Percentiles rank a stretch among this genome's conserved stretches.
Evolutionary conservation across 2,113 vertebrate species (phyloP).

Genomic region (Pyxicephalus adspersus): DNA sequence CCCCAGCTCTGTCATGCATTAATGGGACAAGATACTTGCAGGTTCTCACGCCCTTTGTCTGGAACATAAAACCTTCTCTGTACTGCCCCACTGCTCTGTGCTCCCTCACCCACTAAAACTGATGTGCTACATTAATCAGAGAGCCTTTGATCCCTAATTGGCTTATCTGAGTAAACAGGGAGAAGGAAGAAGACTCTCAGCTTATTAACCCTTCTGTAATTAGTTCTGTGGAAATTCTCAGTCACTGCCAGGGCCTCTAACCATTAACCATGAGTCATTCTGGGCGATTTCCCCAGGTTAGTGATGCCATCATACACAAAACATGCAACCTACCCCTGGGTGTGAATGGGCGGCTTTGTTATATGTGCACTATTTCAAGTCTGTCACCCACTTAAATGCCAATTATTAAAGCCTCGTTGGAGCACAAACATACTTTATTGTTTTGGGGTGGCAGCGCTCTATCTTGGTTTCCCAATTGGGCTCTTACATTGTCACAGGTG

Average conservation of each 20-base stretch:
- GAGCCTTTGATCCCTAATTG: slow-evolving; percentile 53
- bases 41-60: slow-evolving; percentile 53
- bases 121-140: slow-evolving; percentile 54
- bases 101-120: slow-evolving; percentile 43
- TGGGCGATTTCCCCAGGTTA: too few species aligned
- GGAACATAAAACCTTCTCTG: slow-evolving; percentile 45
- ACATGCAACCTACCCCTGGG: too few species aligned
- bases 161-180: slow-evolving; percentile 51
- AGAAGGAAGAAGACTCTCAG: slow-evolving; percentile 32
- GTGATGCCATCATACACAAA: too few species aligned
- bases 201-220: slow-evolving; percentile 48
- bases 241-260: background rate
- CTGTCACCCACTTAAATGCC: too few species aligned
- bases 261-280: too few species aligned
- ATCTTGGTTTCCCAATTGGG: too few species aligned
- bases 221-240: background rate
- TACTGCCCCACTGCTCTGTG: slow-evolving; percentile 28
- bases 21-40: slow-evolving; percentile 25
- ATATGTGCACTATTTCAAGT: too few species aligned
- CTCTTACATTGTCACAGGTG: too few species aligned
- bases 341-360: too few species aligned
- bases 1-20: slow-evolving; percentile 25
- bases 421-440: too few species aligned
- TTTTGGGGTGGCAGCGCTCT: too few species aligned
- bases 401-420: too few species aligned